A percentile compares a stretch with the other conserved stretches of the same genome.
These are phyloP conservation scores for Salvelinus sp. DNA, from an alignment of 2,113 vertebrate genomes.

Conservation along the genomic window DNA sequence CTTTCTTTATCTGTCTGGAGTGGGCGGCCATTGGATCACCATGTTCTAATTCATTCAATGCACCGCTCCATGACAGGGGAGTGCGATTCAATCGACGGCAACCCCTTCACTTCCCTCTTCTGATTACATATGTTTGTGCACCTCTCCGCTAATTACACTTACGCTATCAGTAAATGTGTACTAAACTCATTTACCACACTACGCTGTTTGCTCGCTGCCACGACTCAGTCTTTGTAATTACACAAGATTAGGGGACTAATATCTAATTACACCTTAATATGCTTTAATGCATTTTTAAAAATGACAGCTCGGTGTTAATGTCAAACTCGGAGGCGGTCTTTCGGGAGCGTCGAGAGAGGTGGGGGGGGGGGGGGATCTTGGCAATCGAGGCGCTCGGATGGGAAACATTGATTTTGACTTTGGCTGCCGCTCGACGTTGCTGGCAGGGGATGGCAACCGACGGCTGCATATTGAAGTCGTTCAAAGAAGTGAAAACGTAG, in stretches of 20 bases:
- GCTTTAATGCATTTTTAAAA: slow-evolving; percentile 78
- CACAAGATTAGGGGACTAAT: slow-evolving; percentile 73
- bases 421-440: neutral
- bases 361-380: slow-evolving; percentile 47
- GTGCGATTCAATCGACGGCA: slow-evolving; percentile 25
- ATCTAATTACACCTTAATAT: slow-evolving; percentile 76
- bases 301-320: slow-evolving; percentile 68
- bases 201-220: slow-evolving; percentile 38
- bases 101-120: slow-evolving; percentile 2
- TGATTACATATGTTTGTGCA: slow-evolving; percentile 43
- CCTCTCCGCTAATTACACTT: slow-evolving; percentile 48
- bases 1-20: slow-evolving; percentile 6
- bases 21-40: slow-evolving; percentile 19
- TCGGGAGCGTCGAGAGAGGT: slow-evolving; percentile 35
- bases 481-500: slow-evolving; percentile 38
- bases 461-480: slow-evolving; percentile 55
- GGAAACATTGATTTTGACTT: slow-evolving; percentile 17
- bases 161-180: slow-evolving; percentile 53
- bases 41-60: slow-evolving; percentile 34
- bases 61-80: slow-evolving; percentile 24
- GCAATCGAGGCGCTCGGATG: slow-evolving; percentile 28
- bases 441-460: slow-evolving; percentile 21
- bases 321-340: slow-evolving; percentile 49
- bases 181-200: slow-evolving; percentile 57
- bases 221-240: slow-evolving; percentile 65